Base-by-base conservation (phyloP, 1,140 invertebrate genomes). In the Ganaspis sp. region DNA sequence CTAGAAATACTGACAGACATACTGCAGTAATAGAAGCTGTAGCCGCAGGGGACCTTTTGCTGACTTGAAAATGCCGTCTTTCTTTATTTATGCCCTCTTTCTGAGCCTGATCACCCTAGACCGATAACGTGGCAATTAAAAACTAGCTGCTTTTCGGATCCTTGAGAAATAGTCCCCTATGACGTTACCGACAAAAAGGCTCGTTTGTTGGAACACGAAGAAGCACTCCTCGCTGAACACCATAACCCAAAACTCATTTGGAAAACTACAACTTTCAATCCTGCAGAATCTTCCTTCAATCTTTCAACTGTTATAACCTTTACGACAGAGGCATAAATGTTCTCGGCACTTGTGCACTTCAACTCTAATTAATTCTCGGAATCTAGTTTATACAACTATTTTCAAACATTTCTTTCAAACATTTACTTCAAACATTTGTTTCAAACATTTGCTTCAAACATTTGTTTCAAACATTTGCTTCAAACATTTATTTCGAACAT, bases 61-160 rank as follows among this genome's bases (percentile, higher is more conserved):
- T 26, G 40, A 29, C 17, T 40, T 40, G 21, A 64, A 64, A 45
- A 45, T 72, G 69, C 38, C 42, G 38, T 45, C 75, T 72, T 64
- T 71, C 69, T 29, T 83, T 81, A 81, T 83, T 83, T 83, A 83
- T 83, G 77, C 77, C 58, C 58, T 58, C 54, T 26, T 58, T 71
- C 74, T 49, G 42, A 38, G 53, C 70, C 75, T 73, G 79, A 83
- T 81, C 79, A 72, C 74, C 45, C 69, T 72, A 34, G 49, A 37
- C 53, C 74, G 82, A 83, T 83, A 83, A 83, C 70, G 70, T 70
- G 38, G 72, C 75, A 83, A 83, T 83, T 83, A 83, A 81, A 83
- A 77, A 73, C 42, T 75, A 58, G 73, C 78, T 76, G 58, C 58
- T 64, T 64, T 64, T 34, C 58, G 26, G 23, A 64, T 64, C 58